Evolutionary conservation across 2,888 invertebrate genomes (phyloP).

Genomic region (Agrotis puta): DNA sequence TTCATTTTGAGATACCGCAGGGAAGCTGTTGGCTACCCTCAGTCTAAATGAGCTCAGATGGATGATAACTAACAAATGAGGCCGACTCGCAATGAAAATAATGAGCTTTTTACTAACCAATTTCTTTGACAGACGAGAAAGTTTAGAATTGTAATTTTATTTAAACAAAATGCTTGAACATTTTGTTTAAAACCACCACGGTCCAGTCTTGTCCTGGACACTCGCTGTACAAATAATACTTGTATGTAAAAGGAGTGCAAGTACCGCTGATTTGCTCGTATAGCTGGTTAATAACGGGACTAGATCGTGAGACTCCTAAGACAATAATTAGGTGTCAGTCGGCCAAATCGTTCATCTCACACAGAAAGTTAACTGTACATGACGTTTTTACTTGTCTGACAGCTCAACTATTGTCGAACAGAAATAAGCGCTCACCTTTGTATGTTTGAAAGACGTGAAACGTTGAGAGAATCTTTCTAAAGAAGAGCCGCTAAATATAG

Average conservation of each 20-base stretch:
- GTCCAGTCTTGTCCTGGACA: constrained; percentile 34
- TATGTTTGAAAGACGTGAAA: constrained; percentile 50
- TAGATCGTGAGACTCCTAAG: constrained; percentile 72
- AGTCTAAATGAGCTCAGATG: constrained; percentile 41
- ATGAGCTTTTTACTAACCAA: constrained; percentile 28
- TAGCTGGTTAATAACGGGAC: constrained; percentile 79
- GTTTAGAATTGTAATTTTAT: constrained; percentile 23
- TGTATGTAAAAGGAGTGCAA: constrained; percentile 58
- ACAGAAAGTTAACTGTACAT: constrained; percentile 81
- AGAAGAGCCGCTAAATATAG: constrained; percentile 28
- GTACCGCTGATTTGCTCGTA: constrained; percentile 60
- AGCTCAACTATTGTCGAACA: constrained; percentile 66
- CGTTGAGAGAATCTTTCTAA: constrained; percentile 45
- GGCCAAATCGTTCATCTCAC: constrained; percentile 81
- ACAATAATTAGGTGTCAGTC: constrained; percentile 86
- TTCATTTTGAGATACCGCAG: constrained; percentile 42
- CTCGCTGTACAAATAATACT: constrained; percentile 46
- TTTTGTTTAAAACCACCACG: constrained; percentile 43
- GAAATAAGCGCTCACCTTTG: constrained; percentile 58
- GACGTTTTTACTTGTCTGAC: constrained; percentile 73
- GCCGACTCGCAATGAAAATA: constrained; percentile 34
- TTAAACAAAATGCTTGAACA: constrained; percentile 31
- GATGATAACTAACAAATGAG: constrained; percentile 40
- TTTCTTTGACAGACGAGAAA: constrained; percentile 16
- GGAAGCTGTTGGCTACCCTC: constrained; percentile 40